Percentiles rank a stretch among this genome's conserved stretches.
Conservation (phyloP, 2,888 invertebrate species). For the Orchestes rusci region DNA sequence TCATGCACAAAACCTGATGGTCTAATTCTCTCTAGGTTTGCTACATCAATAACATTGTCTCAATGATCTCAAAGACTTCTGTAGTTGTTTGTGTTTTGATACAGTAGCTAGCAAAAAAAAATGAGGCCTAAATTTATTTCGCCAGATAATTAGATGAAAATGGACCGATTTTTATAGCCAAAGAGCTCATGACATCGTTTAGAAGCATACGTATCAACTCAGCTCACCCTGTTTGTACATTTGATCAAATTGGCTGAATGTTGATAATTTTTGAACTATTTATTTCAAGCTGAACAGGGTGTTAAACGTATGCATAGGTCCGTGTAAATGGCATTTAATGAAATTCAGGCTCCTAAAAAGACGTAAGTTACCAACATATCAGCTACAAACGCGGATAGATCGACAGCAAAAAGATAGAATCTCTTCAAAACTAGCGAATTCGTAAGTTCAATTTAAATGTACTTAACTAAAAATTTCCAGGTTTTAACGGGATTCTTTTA, state of each 20-base stretch:
- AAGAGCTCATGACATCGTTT: too few species aligned
- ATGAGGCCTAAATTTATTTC: conserved; percentile 17
- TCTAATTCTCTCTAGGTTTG: too few species aligned
- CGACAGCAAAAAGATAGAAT: conserved; percentile 27
- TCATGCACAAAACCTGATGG: too few species aligned
- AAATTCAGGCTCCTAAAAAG: conserved; percentile 19
- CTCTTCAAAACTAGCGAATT: conserved; percentile 30
- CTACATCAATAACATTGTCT: too few species aligned
- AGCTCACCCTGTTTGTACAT: too few species aligned
- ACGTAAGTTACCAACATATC: conserved; percentile 40
- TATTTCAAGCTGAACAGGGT: too few species aligned
- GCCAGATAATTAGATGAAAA: conserved; percentile 12
- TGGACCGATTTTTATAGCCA: conserved; percentile 19
- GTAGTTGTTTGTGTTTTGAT: conserved; percentile 8
- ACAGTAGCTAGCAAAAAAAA: conserved; percentile 14
- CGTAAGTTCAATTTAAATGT: conserved; percentile 2
- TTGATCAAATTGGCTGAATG: too few species aligned
- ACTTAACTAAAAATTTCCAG: too few species aligned
- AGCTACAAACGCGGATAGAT: conserved; percentile 41
- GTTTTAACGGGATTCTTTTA: conserved; percentile 25
- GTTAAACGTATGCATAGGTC: conserved; percentile 16
- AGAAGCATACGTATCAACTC: too few species aligned
- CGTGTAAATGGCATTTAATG: conserved; percentile 15
- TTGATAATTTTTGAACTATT: too few species aligned
- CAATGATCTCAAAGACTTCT: not conserved